Evolutionary conservation across 2,797 vertebrate genomes (phyloP), one percentile per base, ranked within the genome.

Genomic region (Amblyopsis hoosieri): DNA sequence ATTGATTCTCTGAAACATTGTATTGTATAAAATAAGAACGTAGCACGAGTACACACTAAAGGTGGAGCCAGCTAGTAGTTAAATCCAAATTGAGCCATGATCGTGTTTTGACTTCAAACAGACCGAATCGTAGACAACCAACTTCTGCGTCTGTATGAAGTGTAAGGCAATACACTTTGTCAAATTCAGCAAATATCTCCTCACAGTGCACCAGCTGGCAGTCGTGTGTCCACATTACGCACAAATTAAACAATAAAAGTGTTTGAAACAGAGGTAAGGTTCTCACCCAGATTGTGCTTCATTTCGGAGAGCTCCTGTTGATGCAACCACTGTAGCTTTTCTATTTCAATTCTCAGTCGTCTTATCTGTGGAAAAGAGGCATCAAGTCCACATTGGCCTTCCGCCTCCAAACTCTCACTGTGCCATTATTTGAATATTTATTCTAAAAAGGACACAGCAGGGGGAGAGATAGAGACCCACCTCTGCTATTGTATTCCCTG

Each of bases 291-390:
- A 79, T 99, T 99, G 90, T 99, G 97, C 78, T 99, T 99, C 97
- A 99, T 99, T 88, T 99, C 97, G 0, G 97, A 95, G 64, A 99
- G 90, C 66, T 99, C 97, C 74, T 99, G 97, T 61, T 98, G 97
- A 90, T 99, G 97, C 47, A 99, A 82, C 97, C 97, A 99, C 60
- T 99, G 97, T 45, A 99, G 89, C 64, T 99, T 99, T 88, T 99
- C 97, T 55, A 98, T 98, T 91, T 99, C 97, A 14, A 98, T 98
- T 84, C 95, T 94, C 85, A 99, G 91, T 69, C 96, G 91, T 57
- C 95, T 95, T 69, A 99, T 98, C 97, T 99, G 89, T 23, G 66
- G 58, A 13, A 65, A 60, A 67, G 68, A 80, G 62, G 69, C 8
- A 12, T 53, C 31, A 2, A 3, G 7, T 62, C 45, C 54, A 59